Conservation (phyloP, 2,888 invertebrate species). For the Myopa testacea region DNA sequence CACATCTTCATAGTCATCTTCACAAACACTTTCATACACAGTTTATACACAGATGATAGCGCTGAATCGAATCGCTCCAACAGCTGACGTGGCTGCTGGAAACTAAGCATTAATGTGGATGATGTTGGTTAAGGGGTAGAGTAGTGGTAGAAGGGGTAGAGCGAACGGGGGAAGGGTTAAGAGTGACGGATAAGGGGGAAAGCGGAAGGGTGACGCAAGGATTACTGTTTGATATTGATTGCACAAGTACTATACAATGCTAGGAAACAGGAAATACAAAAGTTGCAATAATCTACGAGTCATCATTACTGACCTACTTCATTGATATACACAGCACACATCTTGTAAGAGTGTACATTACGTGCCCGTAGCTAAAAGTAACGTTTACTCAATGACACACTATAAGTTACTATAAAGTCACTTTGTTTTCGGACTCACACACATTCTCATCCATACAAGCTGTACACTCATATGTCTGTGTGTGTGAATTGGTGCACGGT, state of each 20-base stretch:
- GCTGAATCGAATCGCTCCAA: too few species aligned
- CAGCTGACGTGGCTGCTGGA: too few species aligned
- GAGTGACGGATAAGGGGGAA: too few species aligned
- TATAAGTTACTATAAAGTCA: constrained; percentile 5
- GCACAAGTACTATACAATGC: not conserved
- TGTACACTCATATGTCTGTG: not conserved
- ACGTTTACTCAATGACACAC: not conserved
- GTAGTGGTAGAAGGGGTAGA: too few species aligned
- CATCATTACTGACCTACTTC: constrained; percentile 4
- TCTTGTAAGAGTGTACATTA: not conserved
- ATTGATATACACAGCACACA: not conserved
- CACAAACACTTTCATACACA: too few species aligned
- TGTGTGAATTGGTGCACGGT: not conserved
- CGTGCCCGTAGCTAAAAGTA: not conserved
- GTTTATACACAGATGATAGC: too few species aligned
- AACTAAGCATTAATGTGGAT: too few species aligned
- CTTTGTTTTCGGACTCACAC: too few species aligned
- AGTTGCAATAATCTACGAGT: constrained; percentile 1
- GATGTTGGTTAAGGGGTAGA: too few species aligned
- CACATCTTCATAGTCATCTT: too few species aligned
- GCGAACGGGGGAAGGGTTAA: too few species aligned
- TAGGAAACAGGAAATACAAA: not conserved
- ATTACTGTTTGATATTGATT: not conserved
- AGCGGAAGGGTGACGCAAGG: too few species aligned
- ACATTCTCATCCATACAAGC: not conserved